phyloP scores from a whole-genome alignment of 2,888 invertebrate species.

The Leptinotarsa haldemani region DNA sequence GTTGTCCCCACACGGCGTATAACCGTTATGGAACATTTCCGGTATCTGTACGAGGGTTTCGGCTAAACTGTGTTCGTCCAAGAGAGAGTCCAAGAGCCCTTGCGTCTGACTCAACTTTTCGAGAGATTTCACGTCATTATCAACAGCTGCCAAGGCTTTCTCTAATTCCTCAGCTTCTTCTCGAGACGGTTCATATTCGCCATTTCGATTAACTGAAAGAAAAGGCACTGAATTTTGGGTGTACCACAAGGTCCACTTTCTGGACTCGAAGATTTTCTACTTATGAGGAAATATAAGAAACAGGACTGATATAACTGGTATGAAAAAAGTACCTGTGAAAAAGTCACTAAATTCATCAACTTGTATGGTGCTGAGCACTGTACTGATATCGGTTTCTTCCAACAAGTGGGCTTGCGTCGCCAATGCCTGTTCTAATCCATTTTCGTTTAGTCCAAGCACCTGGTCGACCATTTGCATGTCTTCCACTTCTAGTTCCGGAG shows the following conservation, averaged over 20 bases:
- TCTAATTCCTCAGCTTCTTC: conserved; percentile 91
- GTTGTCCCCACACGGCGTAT: conserved; percentile 62
- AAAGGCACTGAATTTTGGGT: neutral
- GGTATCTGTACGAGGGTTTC: conserved; percentile 66
- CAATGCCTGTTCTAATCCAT: conserved; percentile 73
- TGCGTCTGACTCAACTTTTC: conserved; percentile 75
- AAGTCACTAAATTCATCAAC: conserved; percentile 87
- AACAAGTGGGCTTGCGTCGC: conserved; percentile 75
- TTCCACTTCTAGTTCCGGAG: conserved; percentile 59
- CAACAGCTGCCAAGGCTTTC: conserved; percentile 83
- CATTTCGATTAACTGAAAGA: conserved; percentile 74
- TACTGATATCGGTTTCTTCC: conserved; percentile 79
- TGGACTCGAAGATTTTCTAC: too few species aligned
- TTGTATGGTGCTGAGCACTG: conserved; percentile 81
- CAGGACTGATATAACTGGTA: too few species aligned
- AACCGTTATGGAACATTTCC: conserved; percentile 65
- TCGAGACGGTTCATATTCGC: conserved; percentile 77
- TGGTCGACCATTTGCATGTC: conserved; percentile 72
- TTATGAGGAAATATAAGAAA: too few species aligned
- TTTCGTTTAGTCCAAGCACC: conserved; percentile 69
- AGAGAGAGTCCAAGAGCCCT: conserved; percentile 72
- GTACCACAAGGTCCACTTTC: too few species aligned
- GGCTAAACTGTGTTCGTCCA: conserved; percentile 71
- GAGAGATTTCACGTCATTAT: conserved; percentile 78
- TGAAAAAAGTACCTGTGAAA: conserved; percentile 73